Base-by-base conservation (phyloP, 2,888 invertebrate genomes). In the Drosophila glabriapex region DNA sequence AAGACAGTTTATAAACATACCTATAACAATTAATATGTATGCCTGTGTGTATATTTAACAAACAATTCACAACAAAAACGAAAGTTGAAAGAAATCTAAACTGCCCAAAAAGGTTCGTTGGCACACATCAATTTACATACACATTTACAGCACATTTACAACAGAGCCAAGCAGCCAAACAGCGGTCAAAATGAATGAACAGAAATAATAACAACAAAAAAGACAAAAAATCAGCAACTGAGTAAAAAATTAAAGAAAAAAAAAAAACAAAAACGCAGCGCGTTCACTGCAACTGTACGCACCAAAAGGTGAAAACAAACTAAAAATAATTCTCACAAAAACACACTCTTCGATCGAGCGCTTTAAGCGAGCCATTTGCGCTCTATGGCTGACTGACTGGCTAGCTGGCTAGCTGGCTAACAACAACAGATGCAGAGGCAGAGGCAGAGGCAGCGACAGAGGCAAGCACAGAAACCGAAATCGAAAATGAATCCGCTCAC, bases 221-320 rank as follows among this genome's bases (percentile, higher is more conserved):
- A 3, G 28, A 28, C 3, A 56, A 56, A 16, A 66, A 29, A 55
- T 37, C 61, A 68, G 55, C 31, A 52, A 58, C 28, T 35, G 16
- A 14, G 52, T 49, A 53, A 52, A 53, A 22, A 54, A n/a, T 4
- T 14, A 5, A 29, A 9, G 19, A 22, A 59, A 28, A 19, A 14
- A 10, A 28, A 33, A 52, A 28, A 54, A 55, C 61, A 22, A 60
- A 61, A 67, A 67, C 25, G 19, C 52, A 65, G 49, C 55, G 60
- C 58, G 50, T 65, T 31, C 59, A 74, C 64, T 66, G 66, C 71
- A 79, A 85, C 90, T 76, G 90, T 76, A 82, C 87, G 75, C 85
- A 87, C 79, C 90, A 73, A 86, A 76, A 87, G 88, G 76, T 79
- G 85, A 87, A 89, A 82, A 87, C 79, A 85, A 85, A 85, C 85